A percentile compares a stretch with the other conserved stretches of the same genome.
phyloP scores from a whole-genome alignment of 92 coral and sea anemone species.

The Bergia puertoricense region DNA sequence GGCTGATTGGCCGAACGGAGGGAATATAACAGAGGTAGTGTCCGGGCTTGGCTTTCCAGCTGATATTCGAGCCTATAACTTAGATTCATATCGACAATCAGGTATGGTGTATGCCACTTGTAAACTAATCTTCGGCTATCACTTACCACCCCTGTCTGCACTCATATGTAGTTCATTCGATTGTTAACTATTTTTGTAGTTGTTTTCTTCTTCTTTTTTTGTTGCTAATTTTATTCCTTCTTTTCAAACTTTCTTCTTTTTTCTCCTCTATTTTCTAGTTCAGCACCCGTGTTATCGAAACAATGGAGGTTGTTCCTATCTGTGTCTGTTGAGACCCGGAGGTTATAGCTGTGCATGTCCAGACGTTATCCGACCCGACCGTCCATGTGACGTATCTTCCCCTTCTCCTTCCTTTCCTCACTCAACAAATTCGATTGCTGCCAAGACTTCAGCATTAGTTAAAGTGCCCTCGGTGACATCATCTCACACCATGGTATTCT shows the following conservation, averaged over 20 bases:
- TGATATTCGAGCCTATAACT: constrained; percentile 21
- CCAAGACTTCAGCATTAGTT: background rate
- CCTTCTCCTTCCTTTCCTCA: background rate
- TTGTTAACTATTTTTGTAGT: background rate
- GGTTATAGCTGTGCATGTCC: constrained; percentile 37
- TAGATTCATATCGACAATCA: background rate
- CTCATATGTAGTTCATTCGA: background rate
- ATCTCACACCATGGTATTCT: background rate
- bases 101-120: background rate
- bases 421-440: background rate
- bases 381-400: background rate
- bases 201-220: background rate
- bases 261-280: constrained; percentile 4
- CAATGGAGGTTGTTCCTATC: constrained; percentile 27
- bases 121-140: too few relatives aligned
- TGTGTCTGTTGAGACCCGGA: constrained; percentile 33
- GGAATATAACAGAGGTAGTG: constrained; percentile 1
- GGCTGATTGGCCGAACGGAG: constrained; percentile 18
- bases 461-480: background rate
- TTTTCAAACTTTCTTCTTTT: background rate
- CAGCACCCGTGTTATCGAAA: constrained; percentile 19
- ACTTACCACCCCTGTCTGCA: too few relatives aligned
- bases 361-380: background rate
- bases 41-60: constrained; percentile 15
- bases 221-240: background rate